phyloP scores from a whole-genome alignment of 2,888 invertebrate species.

The Apamea sordens region DNA sequence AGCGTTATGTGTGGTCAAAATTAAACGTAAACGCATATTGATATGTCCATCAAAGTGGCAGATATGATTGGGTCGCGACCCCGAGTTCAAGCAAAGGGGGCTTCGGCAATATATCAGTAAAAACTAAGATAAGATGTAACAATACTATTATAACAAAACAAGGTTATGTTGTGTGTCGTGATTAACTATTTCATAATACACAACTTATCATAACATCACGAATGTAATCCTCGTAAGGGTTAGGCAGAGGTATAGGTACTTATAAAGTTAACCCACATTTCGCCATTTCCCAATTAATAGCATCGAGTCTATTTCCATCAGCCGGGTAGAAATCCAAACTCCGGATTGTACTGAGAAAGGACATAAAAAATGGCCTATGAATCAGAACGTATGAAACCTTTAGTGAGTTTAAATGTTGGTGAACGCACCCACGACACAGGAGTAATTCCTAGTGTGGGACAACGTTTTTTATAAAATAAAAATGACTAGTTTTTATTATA shows the following conservation, averaged over 20 bases:
- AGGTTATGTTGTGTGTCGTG: not conserved
- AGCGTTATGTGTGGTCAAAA: constrained; percentile 36
- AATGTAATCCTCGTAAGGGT: not conserved
- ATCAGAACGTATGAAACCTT: too few relatives aligned
- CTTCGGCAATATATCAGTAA: constrained; percentile 9
- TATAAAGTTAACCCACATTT: not conserved
- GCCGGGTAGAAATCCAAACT: too few relatives aligned
- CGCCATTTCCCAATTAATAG: too few relatives aligned
- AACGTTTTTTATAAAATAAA: too few relatives aligned
- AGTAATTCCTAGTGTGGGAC: too few relatives aligned
- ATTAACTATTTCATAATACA: not conserved
- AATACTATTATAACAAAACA: not conserved
- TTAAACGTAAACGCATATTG: constrained; percentile 8
- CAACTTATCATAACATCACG: not conserved
- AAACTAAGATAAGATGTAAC: constrained; percentile 19
- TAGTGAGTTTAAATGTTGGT: too few relatives aligned
- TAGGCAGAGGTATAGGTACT: too few relatives aligned
- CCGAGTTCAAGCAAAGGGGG: constrained; percentile 29
- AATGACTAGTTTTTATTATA: too few relatives aligned
- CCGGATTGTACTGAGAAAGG: too few relatives aligned
- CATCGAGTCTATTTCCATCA: too few relatives aligned
- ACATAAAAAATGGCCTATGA: too few relatives aligned
- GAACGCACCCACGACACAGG: too few relatives aligned
- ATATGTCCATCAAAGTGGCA: constrained; percentile 1
- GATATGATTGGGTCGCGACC: constrained; percentile 31